Evolutionary conservation across 2,797 vertebrate species (phyloP).

Genomic region (Peromyscus melanophrys): DNA sequence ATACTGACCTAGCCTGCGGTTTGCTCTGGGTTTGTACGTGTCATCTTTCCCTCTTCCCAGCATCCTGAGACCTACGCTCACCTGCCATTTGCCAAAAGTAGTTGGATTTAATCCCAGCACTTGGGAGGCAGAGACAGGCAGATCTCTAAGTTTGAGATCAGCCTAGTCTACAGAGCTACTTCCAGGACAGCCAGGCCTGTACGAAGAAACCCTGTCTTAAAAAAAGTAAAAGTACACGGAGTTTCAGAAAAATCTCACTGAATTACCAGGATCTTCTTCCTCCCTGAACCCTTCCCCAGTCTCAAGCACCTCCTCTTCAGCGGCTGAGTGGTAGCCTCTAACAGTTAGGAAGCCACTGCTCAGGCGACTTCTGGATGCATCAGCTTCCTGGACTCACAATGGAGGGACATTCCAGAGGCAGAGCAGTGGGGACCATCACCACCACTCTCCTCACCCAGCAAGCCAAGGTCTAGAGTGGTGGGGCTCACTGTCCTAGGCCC

Average conservation of each 20-base stretch:
- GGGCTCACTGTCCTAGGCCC: neutral
- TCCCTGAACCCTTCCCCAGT: rapidly evolving
- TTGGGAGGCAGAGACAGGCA: neutral
- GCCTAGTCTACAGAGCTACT: neutral
- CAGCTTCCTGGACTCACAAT: neutral
- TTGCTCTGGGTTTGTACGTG: neutral
- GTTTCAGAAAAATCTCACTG: neutral
- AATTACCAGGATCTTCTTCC: neutral
- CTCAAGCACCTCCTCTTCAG: neutral
- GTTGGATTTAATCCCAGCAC: neutral
- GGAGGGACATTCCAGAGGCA: neutral
- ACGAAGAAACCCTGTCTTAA: neutral
- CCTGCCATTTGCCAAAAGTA: neutral
- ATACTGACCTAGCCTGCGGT: neutral
- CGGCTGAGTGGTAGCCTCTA: too few relatives aligned
- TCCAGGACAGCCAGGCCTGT: neutral
- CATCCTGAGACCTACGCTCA: neutral
- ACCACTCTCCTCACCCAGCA: neutral
- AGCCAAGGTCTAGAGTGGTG: neutral
- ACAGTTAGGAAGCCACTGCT: neutral
- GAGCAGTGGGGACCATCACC: rapidly evolving
- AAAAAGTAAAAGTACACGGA: neutral
- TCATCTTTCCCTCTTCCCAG: neutral
- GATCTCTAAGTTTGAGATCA: neutral
- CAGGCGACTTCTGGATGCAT: neutral